Evolutionary conservation across 2,888 invertebrate species (phyloP).

Genomic region (Baccha elongata): DNA sequence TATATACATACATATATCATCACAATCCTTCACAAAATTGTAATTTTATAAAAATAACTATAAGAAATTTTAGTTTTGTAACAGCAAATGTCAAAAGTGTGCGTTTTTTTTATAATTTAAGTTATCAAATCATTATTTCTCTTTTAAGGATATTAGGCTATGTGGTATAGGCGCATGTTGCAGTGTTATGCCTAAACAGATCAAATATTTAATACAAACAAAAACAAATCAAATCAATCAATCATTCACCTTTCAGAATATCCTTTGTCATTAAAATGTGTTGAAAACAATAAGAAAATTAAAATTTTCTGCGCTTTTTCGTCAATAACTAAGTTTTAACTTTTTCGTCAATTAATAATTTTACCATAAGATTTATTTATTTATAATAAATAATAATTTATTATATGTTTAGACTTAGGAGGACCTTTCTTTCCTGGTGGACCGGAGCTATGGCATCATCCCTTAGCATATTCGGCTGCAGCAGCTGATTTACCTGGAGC

Average conservation of each 20-base stretch:
- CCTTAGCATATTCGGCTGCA: constrained; percentile 90
- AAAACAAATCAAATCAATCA: constrained; percentile 23
- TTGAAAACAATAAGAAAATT: constrained; percentile 24
- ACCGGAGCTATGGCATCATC: constrained; percentile 97
- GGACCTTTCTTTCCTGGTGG: constrained; percentile 97
- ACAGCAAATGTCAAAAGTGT: constrained; percentile 33
- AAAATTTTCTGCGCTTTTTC: constrained; percentile 57
- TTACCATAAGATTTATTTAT: constrained; percentile 37
- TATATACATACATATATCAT: constrained; percentile 43
- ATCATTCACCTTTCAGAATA: constrained; percentile 53
- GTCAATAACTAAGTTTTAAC: constrained; percentile 63
- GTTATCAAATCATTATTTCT: constrained; percentile 11
- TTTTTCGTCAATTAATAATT: constrained; percentile 42
- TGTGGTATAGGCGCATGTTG: constrained; percentile 74
- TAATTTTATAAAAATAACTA: constrained; percentile 36
- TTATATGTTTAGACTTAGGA: constrained; percentile 90
- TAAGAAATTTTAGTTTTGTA: constrained; percentile 32
- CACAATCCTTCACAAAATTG: constrained; percentile 17
- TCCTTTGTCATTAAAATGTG: constrained; percentile 56
- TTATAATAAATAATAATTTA: neutral
- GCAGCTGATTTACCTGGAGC: constrained; percentile 92
- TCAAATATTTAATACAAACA: neutral
- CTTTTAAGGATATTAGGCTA: constrained; percentile 59
- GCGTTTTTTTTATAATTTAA: constrained; percentile 42
- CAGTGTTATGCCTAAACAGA: constrained; percentile 54